Base-by-base conservation (phyloP, 2,888 invertebrate species). In the Sinelater perroti region DNA sequence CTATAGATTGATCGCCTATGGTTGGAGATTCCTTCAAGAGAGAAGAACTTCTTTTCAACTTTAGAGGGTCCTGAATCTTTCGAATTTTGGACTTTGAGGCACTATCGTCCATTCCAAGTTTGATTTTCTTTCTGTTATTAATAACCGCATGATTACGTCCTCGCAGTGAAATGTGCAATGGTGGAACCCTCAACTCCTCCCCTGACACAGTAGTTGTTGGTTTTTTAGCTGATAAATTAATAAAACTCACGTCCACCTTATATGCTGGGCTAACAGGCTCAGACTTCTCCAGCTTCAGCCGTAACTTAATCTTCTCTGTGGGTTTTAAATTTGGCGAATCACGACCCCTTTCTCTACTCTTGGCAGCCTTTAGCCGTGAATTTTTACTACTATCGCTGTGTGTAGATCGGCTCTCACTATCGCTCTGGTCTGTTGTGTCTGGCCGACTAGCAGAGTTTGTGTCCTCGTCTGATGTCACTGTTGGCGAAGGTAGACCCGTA, bases 111-210 rank as follows among this genome's bases (percentile, higher is more conserved):
- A 51, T 40, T 51, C 16, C 51, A 18, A 26, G 30, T 31, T 55
- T 55, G 11, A 58, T 8, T 56, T 81, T 80, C 67, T 89, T 89
- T 44, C 89, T 88, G 72, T 88, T 87, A 71, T 88, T 90, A 67
- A 92, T 92, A 40, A 94, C 91, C 30, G 91, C 91, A 0, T 91
- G 91, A 75, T 92, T 93, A 54, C 92, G 84, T 1, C 92, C 92
- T 57, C 93, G 83, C 31, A 95, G 79, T 54, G 93, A 93, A 69
- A 95, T 94, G 75, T 94, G 94, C 59, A 94, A 80, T 1, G 94
- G 95, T 5, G 95, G 94, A 38, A 95, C 95, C 51, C 93, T 82
- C 4, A 90, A 87, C 69, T 92, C 92, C 60, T 90, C 91, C 1
- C 64, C 61, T 8, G 67, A 68, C 63, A 60, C 71, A 1, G 69